A percentile compares a stretch with the other conserved stretches of the same genome.
Evolutionary conservation across 2,113 vertebrate genomes (phyloP).

Genomic region (Syrmaticus mikado): DNA sequence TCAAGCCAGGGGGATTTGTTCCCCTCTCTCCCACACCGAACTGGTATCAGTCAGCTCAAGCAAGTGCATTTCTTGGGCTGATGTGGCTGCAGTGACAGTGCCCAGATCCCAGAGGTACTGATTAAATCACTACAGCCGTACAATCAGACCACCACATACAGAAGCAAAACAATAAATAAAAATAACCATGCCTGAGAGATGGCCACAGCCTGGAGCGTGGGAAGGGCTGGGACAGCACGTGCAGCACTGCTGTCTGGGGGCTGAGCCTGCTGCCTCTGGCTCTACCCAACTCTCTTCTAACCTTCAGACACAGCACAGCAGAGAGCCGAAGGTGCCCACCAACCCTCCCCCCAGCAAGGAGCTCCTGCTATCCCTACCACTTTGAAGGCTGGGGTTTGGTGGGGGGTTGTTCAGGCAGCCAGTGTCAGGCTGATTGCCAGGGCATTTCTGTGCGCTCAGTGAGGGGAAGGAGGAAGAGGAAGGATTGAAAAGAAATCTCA

Average conservation of each 20-base stretch:
- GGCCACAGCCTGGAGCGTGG: accelerated
- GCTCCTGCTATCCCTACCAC: neutral
- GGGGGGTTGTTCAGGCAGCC: neutral
- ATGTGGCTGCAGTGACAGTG: neutral
- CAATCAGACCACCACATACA: neutral
- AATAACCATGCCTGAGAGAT: neutral
- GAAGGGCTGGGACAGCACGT: neutral
- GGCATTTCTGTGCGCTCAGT: neutral
- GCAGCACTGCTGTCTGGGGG: neutral
- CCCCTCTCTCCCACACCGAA: neutral
- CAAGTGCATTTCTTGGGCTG: neutral
- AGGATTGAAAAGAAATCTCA: neutral
- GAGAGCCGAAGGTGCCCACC: neutral
- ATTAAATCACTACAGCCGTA: neutral
- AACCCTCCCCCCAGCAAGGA: neutral
- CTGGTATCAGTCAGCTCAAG: neutral
- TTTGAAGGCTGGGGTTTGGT: neutral
- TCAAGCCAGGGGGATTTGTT: neutral
- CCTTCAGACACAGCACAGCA: neutral
- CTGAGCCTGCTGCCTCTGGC: neutral
- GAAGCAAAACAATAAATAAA: neutral
- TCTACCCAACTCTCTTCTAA: neutral
- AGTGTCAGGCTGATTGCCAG: neutral
- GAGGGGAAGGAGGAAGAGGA: neutral
- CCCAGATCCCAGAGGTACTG: neutral